These are phyloP conservation scores for Philotrypesis tridentata DNA, from an alignment of 1,140 invertebrate species.

Conservation along the genomic window DNA sequence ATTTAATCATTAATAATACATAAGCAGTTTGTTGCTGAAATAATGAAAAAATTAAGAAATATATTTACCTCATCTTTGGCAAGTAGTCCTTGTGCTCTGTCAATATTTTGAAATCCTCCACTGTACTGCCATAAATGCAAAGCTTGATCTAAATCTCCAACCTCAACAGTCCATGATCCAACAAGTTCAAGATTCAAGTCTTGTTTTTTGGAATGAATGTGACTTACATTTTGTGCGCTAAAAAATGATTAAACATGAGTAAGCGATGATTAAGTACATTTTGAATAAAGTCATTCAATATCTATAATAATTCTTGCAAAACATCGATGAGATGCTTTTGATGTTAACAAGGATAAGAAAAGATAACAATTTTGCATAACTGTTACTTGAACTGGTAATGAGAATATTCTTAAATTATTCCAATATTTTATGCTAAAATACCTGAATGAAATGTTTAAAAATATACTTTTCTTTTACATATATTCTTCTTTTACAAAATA, in stretches of 20 bases:
- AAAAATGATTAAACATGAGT: conserved; percentile 52
- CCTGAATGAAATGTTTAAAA: too few species aligned
- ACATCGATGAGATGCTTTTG: not conserved
- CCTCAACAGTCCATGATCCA: conserved; percentile 91
- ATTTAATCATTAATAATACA: conserved; percentile 5
- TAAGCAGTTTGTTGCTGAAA: not conserved
- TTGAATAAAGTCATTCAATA: not conserved
- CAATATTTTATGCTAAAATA: too few species aligned
- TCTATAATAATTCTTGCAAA: not conserved
- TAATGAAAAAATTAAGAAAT: not conserved
- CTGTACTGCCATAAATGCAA: conserved; percentile 95
- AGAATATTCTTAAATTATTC: not conserved
- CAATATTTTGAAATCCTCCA: conserved; percentile 92
- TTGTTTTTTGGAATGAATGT: conserved; percentile 83
- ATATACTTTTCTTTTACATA: too few species aligned
- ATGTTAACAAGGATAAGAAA: conserved; percentile 5
- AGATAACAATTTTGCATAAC: conserved; percentile 14
- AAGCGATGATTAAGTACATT: not conserved
- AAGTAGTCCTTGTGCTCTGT: conserved; percentile 84
- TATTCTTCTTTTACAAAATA: too few species aligned
- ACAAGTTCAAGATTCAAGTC: conserved; percentile 84
- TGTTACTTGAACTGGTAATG: not conserved
- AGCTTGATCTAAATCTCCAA: conserved; percentile 98
- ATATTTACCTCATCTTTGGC: conserved; percentile 80
- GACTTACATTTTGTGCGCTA: conserved; percentile 87